Evolutionary conservation across 2,888 invertebrate species (phyloP).

Genomic region (Diaphora mendica): DNA sequence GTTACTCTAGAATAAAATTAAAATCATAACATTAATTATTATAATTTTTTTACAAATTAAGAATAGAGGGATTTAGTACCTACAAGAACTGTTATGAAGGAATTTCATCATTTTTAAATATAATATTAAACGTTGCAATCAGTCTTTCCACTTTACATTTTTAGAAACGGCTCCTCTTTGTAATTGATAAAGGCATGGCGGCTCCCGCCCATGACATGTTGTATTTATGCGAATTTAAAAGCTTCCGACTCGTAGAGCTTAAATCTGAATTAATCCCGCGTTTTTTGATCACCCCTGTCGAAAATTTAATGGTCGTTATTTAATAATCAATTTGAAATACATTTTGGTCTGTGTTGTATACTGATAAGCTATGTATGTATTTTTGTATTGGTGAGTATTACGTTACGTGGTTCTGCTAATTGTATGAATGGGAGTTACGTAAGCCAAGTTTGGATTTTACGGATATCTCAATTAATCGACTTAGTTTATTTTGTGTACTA

Average conservation of each 20-base stretch:
- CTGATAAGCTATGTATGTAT: neutral
- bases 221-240: conserved; percentile 84
- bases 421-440: neutral
- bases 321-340: conserved; percentile 62
- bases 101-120: conserved; percentile 3
- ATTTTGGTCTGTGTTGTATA: conserved; percentile 30
- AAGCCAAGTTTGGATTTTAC: neutral
- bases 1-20: neutral
- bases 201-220: conserved; percentile 76
- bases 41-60: neutral
- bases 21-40: neutral
- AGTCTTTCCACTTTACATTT: conserved; percentile 67
- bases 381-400: neutral
- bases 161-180: conserved; percentile 71
- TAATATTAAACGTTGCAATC: conserved; percentile 51
- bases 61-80: neutral
- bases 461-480: neutral
- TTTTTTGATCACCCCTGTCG: conserved; percentile 69
- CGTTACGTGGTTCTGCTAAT: neutral
- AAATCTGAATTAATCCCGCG: conserved; percentile 78
- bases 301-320: conserved; percentile 69
- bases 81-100: neutral
- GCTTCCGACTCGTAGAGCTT: conserved; percentile 75
- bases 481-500: neutral
- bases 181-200: conserved; percentile 82